These are phyloP conservation scores for Marmota monax DNA, from an alignment of 2,113 vertebrate genomes.

Conservation along the genomic window DNA sequence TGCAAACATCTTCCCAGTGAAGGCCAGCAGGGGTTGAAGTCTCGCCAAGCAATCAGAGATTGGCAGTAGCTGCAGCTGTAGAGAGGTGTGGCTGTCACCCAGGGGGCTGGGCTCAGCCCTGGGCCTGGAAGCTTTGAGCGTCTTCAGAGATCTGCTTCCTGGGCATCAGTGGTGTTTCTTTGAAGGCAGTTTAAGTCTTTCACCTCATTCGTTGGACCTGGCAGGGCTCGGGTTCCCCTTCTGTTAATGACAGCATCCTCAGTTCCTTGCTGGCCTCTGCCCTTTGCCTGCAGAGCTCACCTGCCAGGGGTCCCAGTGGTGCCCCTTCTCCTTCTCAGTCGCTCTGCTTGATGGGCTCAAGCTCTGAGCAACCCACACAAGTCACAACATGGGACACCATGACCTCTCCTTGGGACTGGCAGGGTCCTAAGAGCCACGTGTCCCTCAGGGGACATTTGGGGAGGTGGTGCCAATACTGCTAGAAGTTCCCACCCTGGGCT, in stretches of 20 bases:
- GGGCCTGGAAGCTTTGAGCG: neutral
- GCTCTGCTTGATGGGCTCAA: neutral
- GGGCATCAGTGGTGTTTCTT: neutral
- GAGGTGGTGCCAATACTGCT: neutral
- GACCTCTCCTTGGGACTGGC: neutral
- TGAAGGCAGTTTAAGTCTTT: accelerated
- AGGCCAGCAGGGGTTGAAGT: neutral
- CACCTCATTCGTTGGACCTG: neutral
- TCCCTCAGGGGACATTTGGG: neutral
- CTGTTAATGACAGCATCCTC: no score
- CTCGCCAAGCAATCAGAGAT: no score
- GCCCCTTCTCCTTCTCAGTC: neutral
- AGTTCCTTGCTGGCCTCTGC: neutral
- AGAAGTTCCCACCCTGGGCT: neutral
- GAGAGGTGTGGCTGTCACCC: neutral
- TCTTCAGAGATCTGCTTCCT: neutral
- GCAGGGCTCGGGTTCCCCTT: neutral
- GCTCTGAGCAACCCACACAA: neutral
- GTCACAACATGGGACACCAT: neutral
- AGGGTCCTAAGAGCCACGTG: neutral
- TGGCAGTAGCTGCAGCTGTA: neutral
- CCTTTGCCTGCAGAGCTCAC: neutral
- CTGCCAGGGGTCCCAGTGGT: accelerated
- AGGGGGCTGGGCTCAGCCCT: neutral
- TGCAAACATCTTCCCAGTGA: accelerated